Conservation (phyloP, 30 jellyfish, hydroid and myxozoan species). For the Pseudorhiza aurosa region DNA sequence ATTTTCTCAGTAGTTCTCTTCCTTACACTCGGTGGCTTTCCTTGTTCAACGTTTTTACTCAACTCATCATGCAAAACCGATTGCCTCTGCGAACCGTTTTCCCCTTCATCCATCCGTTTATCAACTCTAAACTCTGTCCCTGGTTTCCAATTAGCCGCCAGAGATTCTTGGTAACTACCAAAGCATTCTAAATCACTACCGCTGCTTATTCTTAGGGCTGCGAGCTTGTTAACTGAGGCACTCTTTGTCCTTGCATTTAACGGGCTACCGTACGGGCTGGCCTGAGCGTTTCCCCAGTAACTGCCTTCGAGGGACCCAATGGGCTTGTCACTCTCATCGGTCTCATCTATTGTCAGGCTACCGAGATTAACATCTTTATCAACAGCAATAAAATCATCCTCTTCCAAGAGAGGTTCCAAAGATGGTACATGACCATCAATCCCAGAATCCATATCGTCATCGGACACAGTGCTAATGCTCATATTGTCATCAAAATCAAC, state of each 20-base stretch:
- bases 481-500: slow-evolving; percentile 87
- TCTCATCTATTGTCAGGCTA: slow-evolving; percentile 27
- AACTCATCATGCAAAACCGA: not conserved
- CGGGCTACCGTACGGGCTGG: slow-evolving; percentile 33
- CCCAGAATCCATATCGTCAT: slow-evolving; percentile 95
- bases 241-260: slow-evolving; percentile 9
- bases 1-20: slow-evolving; percentile 2
- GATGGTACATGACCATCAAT: slow-evolving; percentile 81
- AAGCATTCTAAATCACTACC: slow-evolving; percentile 34
- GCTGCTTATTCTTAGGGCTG: not conserved
- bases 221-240: not conserved
- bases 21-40: slow-evolving; percentile 2
- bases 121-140: slow-evolving; percentile 19
- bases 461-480: slow-evolving; percentile 92
- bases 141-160: slow-evolving; percentile 73
- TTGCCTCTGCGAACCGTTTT: not conserved
- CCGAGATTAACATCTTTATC: slow-evolving; percentile 59
- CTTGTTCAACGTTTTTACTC: not conserved
- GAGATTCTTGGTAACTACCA: slow-evolving; percentile 51
- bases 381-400: slow-evolving; percentile 77
- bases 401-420: slow-evolving; percentile 81
- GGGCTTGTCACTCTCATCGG: not conserved
- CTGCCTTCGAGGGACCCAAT: slow-evolving; percentile 12
- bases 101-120: not conserved
- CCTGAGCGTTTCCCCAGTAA: not conserved